Evolutionary conservation across 92 coral and sea anemone species (phyloP).

Genomic region (Parazoanthus darwini): DNA sequence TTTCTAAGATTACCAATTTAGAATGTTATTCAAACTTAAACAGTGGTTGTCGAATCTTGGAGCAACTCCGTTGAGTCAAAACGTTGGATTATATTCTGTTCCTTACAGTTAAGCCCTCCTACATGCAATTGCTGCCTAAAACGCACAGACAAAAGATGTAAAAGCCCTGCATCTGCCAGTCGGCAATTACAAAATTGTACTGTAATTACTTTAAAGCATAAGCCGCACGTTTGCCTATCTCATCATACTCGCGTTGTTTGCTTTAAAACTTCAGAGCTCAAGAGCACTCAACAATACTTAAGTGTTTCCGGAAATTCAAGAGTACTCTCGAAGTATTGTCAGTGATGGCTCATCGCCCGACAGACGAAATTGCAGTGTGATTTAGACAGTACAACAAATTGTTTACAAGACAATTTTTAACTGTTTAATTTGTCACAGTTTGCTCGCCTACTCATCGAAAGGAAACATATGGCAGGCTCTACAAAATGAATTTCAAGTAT

Average conservation of each 20-base stretch:
- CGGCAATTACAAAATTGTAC: neutral
- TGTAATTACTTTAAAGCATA: neutral
- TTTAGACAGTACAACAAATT: neutral
- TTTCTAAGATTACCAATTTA: no score
- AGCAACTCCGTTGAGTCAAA: no score
- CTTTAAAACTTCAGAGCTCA: neutral
- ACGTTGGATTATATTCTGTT: no score
- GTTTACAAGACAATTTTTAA: neutral
- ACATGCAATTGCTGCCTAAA: no score
- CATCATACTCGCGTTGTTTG: neutral
- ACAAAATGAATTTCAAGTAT: no score
- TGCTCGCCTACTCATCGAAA: neutral
- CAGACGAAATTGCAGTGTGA: no score
- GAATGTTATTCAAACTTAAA: no score
- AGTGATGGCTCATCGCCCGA: neutral
- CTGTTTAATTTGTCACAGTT: neutral
- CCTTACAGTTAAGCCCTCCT: no score
- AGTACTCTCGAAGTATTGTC: neutral
- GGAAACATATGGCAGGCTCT: neutral
- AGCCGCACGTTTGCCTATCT: neutral
- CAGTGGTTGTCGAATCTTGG: no score
- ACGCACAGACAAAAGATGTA: no score
- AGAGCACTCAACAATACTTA: neutral
- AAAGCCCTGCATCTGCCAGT: neutral
- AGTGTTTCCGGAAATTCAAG: slow-evolving; percentile 14